These are phyloP conservation scores for Montipora efflorescens DNA, from an alignment of 64 coral and sea anemone species.

Conservation along the genomic window DNA sequence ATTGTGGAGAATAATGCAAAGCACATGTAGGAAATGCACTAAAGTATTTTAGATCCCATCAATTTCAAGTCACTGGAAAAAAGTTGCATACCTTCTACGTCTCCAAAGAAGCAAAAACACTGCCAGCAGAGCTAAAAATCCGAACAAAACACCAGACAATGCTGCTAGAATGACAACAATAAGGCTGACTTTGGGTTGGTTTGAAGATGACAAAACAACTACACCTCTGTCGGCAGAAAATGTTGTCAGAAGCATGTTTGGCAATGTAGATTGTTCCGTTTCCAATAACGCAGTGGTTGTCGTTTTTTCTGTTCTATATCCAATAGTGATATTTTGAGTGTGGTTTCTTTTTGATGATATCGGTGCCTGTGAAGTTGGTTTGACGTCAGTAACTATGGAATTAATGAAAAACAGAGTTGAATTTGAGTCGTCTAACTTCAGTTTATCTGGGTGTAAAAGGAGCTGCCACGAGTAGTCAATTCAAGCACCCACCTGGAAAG, in stretches of 20 bases:
- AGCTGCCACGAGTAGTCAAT: too few relatives aligned
- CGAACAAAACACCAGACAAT: not conserved
- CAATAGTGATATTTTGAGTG: not conserved
- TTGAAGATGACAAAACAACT: not conserved
- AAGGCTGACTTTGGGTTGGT: not conserved
- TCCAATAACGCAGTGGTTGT: not conserved
- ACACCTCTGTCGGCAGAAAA: not conserved
- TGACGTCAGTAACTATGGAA: constrained; percentile 18
- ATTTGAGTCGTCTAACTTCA: not conserved
- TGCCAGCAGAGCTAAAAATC: not conserved
- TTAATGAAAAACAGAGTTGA: not conserved
- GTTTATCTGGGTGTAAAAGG: not conserved
- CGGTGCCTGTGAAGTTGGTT: not conserved
- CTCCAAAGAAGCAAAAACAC: not conserved
- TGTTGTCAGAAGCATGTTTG: not conserved
- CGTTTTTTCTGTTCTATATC: not conserved
- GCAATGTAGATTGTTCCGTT: not conserved
- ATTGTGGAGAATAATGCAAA: too few relatives aligned
- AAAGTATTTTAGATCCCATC: not conserved
- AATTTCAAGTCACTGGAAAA: not conserved
- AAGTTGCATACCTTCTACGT: constrained; percentile 8
- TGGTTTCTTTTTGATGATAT: not conserved
- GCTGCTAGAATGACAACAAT: constrained; percentile 3
- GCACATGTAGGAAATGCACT: too few relatives aligned
- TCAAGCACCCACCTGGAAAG: too few relatives aligned